Conservation (phyloP, 2,888 invertebrate species). For the Chloroclysta siterata region DNA sequence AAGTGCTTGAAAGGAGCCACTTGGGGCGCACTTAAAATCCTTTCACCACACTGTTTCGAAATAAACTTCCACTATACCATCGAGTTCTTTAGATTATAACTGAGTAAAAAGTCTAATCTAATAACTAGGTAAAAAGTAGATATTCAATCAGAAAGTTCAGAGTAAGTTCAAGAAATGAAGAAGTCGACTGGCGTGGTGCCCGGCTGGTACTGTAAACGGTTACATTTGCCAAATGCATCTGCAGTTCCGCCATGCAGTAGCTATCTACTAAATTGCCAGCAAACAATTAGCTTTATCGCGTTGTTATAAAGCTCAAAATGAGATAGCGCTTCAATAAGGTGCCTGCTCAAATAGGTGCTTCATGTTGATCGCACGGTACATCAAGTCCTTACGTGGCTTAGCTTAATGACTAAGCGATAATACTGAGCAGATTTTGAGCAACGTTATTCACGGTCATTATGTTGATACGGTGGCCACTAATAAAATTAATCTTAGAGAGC, state of each 20-base stretch:
- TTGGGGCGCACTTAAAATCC: no score
- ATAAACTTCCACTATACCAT: no score
- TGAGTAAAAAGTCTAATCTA: no score
- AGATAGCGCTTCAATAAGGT: neutral
- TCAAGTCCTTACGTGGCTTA: neutral
- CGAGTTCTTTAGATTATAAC: no score
- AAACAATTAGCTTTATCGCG: constrained; percentile 3
- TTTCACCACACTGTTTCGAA: no score
- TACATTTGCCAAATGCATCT: constrained; percentile 34
- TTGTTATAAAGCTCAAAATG: neutral
- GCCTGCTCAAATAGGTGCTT: neutral
- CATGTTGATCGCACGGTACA: neutral
- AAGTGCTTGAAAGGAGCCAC: no score
- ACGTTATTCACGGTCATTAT: no score
- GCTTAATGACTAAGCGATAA: no score
- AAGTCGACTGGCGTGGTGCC: constrained; percentile 26
- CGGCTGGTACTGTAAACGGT: constrained; percentile 22
- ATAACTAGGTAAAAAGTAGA: neutral
- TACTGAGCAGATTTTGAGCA: neutral
- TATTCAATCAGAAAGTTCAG: neutral
- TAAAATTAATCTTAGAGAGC: no score
- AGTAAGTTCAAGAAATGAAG: constrained; percentile 16
- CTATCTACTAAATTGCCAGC: neutral
- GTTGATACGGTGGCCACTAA: no score
- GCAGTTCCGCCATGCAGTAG: constrained; percentile 23